Evolutionary conservation across 2,888 invertebrate species (phyloP), one percentile per base, ranked within the genome.

Genomic region (Chydorus sphaericus): DNA sequence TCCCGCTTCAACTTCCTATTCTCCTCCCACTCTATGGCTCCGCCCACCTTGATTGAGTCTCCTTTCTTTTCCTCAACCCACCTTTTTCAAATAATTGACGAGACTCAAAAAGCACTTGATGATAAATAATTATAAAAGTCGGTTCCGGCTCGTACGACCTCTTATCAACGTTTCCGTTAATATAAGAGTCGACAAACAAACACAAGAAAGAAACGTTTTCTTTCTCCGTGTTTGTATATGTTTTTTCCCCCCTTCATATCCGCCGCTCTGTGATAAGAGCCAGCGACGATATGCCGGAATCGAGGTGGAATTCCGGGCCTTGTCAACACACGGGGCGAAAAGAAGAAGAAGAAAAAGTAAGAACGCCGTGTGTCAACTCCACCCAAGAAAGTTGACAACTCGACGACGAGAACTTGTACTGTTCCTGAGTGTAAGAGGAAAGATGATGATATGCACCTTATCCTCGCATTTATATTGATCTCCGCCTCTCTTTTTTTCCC

Each of bases 351-450:
- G 14, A 44, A 44, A 26, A 28, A 26, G 6, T 16, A 44, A 44
- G 44, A 44, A 44, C 28, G n/a, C n/a, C n/a, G n/a, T 26, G 44
- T 26, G 44, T 26, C 44, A 23, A 44, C 26, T 44, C 44, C 44
- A 44, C 44, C 44, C 44, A 44, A n/a, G n/a, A 33, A n/a, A 38
- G 44, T 44, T 26, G 44, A 44, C 44, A 44, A n/a, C n/a, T n/a
- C 44, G 26, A 44, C 20, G 44, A 23, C 44, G 20, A 18, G 26
- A 33, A 33, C 14, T 8, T 33, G 33, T 2, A 26, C 10, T 10
- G 20, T 10, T 14, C 8, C 8, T 33, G 33, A 18, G 8, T 6
- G 39, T 23, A 11, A 14, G 18, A 16, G 6, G 16, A 44, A 44
- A 44, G 44, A 44, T 44, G 44, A 44, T 44, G 44, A 44, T 26